Conservation (phyloP, 1,140 invertebrate genomes). For the Apis cerana region DNA sequence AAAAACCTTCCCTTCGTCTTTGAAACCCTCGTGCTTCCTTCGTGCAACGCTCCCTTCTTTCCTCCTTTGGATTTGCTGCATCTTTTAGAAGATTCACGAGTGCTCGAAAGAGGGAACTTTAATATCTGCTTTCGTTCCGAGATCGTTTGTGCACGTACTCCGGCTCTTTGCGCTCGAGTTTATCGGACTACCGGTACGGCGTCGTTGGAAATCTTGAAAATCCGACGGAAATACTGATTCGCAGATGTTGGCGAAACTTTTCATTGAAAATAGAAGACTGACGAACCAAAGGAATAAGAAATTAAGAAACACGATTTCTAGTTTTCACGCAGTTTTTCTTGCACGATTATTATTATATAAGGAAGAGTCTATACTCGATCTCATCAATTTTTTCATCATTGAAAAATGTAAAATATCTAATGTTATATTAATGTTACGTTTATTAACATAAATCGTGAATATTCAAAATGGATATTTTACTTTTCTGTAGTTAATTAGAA, state of each 20-base stretch:
- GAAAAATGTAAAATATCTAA: no score
- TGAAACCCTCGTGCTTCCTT: constrained; percentile 26
- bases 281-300: background rate
- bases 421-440: no score
- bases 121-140: constrained; percentile 20
- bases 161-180: background rate
- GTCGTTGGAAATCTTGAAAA: background rate
- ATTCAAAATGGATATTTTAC: no score
- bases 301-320: background rate
- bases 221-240: background rate
- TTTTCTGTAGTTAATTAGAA: no score
- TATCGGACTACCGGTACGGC: background rate
- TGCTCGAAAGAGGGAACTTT: constrained; percentile 23
- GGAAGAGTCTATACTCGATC: no score
- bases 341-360: background rate
- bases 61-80: constrained; percentile 32
- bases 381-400: no score
- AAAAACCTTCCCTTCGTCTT: constrained; percentile 50
- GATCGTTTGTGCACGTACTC: constrained; percentile 14
- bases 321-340: background rate
- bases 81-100: constrained; percentile 46
- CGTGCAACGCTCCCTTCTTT: constrained; percentile 6
- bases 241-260: background rate
- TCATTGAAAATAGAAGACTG: background rate
- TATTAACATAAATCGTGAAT: no score